phyloP scores from a whole-genome alignment of 2,888 invertebrate genomes.

The Endomychus coccineus region DNA sequence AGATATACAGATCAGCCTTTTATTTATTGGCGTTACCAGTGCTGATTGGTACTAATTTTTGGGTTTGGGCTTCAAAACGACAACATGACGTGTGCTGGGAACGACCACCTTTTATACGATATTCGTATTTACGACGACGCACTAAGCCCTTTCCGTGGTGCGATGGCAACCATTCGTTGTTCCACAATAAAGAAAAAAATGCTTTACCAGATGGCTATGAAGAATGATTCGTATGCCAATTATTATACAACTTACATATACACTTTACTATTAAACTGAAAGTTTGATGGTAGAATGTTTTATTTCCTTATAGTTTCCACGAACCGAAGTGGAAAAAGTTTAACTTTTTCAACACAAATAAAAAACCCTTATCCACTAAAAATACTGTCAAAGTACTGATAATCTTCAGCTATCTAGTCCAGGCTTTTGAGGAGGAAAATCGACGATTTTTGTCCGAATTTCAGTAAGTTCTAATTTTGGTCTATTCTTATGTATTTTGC shows the following conservation, averaged over 20 bases:
- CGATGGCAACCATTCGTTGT: constrained; percentile 74
- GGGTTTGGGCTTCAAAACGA: constrained; percentile 3
- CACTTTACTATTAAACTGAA: not conserved
- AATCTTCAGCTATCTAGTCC: too few species aligned
- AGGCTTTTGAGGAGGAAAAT: too few species aligned
- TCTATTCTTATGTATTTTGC: too few species aligned
- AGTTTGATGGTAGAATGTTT: too few species aligned
- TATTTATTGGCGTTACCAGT: constrained; percentile 1
- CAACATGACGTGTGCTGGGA: constrained; percentile 20
- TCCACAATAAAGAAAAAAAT: constrained; percentile 77
- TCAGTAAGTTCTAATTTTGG: too few species aligned
- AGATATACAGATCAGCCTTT: constrained; percentile 6
- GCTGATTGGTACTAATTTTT: not conserved
- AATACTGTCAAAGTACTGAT: too few species aligned
- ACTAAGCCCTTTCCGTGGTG: constrained; percentile 89
- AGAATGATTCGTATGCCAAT: constrained; percentile 33
- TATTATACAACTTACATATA: not conserved
- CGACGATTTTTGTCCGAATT: too few species aligned
- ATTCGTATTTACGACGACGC: constrained; percentile 68
- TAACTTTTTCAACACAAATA: too few species aligned
- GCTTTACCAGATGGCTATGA: constrained; percentile 77
- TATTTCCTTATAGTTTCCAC: too few species aligned
- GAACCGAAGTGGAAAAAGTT: too few species aligned
- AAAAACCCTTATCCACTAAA: too few species aligned
- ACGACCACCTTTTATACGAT: constrained; percentile 65